Conservation (phyloP, 2,888 invertebrate genomes). For the Artemia sp. region DNA sequence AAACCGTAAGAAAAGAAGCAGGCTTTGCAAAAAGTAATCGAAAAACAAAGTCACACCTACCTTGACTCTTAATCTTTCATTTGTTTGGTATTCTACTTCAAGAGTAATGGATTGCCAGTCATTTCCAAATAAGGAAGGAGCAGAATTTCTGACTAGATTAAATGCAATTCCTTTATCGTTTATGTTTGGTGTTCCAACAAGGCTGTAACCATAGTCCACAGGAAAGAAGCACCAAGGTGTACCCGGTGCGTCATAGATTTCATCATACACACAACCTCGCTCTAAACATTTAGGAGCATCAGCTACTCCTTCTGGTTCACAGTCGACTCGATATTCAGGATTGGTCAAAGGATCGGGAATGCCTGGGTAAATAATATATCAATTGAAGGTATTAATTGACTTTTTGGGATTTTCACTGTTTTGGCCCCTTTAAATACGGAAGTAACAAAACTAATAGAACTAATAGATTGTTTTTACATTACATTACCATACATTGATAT, state of each 20-base stretch:
- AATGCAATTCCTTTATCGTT: conserved; percentile 4
- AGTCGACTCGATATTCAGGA: conserved; percentile 10
- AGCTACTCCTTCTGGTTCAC: neutral
- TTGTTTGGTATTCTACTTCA: conserved; percentile 21
- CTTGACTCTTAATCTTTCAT: conserved; percentile 20
- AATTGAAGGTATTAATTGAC: no score
- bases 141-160: conserved; percentile 4
- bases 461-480: no score
- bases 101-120: conserved; percentile 16
- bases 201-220: conserved; percentile 3
- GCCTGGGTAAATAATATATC: neutral
- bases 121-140: conserved; percentile 20
- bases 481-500: no score
- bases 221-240: conserved; percentile 11
- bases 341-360: neutral
- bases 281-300: neutral
- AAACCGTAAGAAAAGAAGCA: no score
- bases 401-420: no score
- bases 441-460: no score
- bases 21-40: no score
- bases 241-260: neutral
- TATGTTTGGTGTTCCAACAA: neutral
- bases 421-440: no score
- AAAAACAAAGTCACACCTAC: conserved; percentile 6
- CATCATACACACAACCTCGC: neutral